Percentiles rank a stretch among this genome's conserved stretches.
Evolutionary conservation across 2,797 vertebrate genomes (phyloP).

Genomic region (Borostomias antarcticus): DNA sequence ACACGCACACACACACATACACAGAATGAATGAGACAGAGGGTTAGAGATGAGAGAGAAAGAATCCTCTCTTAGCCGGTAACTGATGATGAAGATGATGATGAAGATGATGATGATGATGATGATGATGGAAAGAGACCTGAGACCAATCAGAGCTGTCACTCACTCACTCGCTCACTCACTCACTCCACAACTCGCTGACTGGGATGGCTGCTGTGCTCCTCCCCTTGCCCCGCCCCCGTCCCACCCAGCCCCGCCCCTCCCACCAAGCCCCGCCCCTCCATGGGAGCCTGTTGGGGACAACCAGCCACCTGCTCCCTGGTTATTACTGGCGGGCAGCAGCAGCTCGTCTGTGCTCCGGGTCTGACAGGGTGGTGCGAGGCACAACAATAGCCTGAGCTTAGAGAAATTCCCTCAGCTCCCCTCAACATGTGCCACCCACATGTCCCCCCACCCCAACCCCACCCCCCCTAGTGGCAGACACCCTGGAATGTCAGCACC

Average conservation of each 20-base stretch:
- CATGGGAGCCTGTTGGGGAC: constrained; percentile 40
- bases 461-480: background rate
- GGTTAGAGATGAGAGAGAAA: too few species aligned
- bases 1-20: too few species aligned
- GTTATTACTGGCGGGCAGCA: constrained; percentile 43
- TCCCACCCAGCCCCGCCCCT: background rate
- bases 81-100: too few species aligned
- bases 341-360: constrained; percentile 21
- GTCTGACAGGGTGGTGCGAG: constrained; percentile 28
- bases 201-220: constrained; percentile 3
- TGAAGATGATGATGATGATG: too few species aligned
- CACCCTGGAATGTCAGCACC: background rate
- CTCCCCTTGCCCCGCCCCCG: too few species aligned
- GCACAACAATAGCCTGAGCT: constrained; percentile 37
- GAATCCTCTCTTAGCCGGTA: too few species aligned
- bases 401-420: constrained; percentile 26
- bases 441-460: too few species aligned
- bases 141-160: constrained; percentile 21
- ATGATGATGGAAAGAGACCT: background rate
- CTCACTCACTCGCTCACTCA: background rate
- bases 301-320: constrained; percentile 62
- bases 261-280: constrained; percentile 11
- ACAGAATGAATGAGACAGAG: too few species aligned
- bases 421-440: background rate
- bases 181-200: too few species aligned